Percentiles rank a stretch among this genome's conserved stretches.
Conservation (phyloP, 2,797 vertebrate species). For the Tauraco hartlaubi region DNA sequence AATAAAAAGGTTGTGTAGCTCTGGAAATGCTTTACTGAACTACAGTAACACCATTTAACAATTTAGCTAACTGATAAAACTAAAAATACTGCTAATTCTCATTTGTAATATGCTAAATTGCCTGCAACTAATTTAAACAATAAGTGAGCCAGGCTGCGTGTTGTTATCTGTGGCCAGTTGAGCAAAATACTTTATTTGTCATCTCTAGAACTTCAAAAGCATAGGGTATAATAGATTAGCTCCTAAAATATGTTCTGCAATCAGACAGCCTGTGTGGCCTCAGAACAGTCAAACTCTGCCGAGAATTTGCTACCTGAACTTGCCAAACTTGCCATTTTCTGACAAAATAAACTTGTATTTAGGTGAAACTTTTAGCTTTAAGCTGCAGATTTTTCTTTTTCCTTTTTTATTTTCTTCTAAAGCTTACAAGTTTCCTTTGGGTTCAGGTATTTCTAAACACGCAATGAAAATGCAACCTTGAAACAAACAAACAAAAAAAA, state of each 20-base stretch:
- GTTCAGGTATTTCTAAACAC: not conserved
- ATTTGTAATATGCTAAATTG: not conserved
- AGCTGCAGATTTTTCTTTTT: not conserved
- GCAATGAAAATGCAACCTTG: conserved; percentile 46
- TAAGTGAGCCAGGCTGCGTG: not conserved
- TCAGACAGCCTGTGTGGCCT: accelerated
- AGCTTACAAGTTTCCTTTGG: not conserved
- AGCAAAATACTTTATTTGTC: not conserved
- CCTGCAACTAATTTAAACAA: conserved; percentile 17
- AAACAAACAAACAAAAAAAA: conserved; percentile 79
- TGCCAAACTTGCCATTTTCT: not conserved
- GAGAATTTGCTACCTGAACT: not conserved
- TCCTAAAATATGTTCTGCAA: not conserved
- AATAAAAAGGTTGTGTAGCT: not conserved
- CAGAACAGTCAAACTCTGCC: not conserved
- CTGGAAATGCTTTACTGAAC: conserved; percentile 36
- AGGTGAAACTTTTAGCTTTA: not conserved
- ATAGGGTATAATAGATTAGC: not conserved
- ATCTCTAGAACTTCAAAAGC: not conserved
- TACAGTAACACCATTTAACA: not conserved
- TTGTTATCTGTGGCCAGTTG: not conserved
- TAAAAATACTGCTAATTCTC: conserved; percentile 6
- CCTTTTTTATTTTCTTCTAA: not conserved
- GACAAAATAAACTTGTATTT: not conserved
- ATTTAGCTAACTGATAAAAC: not conserved